phyloP scores from a whole-genome alignment of 92 coral and sea anemone genomes.

The Desmophyllum pertusum region DNA sequence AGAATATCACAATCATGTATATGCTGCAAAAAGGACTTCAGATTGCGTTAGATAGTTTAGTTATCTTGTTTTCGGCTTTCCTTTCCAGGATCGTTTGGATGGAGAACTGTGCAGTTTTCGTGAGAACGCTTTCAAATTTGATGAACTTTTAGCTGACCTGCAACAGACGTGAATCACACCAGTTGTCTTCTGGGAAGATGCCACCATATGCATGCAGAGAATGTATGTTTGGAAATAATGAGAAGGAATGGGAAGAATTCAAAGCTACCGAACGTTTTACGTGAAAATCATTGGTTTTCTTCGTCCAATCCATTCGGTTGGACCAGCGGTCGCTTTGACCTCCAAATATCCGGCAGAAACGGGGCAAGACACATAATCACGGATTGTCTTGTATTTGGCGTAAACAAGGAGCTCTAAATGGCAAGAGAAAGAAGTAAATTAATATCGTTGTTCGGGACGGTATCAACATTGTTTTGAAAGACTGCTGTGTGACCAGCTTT shows the following conservation, averaged over 20 bases:
- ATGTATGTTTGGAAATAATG: not conserved
- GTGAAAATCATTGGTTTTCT: not conserved
- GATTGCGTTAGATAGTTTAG: not conserved
- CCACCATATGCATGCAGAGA: not conserved
- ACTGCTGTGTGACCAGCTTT: no score
- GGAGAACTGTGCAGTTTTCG: slow-evolving; percentile 69
- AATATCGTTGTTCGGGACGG: no score
- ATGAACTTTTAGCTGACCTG: slow-evolving; percentile 76
- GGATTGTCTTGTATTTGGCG: no score
- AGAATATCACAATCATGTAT: not conserved
- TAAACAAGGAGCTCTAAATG: no score
- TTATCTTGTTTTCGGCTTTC: not conserved
- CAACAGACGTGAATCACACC: slow-evolving; percentile 40
- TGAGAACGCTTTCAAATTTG: slow-evolving; percentile 79
- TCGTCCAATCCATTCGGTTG: not conserved
- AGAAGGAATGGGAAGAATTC: not conserved
- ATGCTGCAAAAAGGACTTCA: not conserved
- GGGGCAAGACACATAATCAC: no score
- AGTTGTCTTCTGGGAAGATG: not conserved
- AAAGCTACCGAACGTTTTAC: not conserved
- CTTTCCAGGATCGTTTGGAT: slow-evolving; percentile 70
- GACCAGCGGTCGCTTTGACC: not conserved
- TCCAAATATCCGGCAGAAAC: not conserved
- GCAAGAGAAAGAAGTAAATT: no score
- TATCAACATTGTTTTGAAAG: no score